Evolutionary conservation across 1,140 invertebrate genomes (phyloP).

Genomic region (Polypedilum vanderplanki): DNA sequence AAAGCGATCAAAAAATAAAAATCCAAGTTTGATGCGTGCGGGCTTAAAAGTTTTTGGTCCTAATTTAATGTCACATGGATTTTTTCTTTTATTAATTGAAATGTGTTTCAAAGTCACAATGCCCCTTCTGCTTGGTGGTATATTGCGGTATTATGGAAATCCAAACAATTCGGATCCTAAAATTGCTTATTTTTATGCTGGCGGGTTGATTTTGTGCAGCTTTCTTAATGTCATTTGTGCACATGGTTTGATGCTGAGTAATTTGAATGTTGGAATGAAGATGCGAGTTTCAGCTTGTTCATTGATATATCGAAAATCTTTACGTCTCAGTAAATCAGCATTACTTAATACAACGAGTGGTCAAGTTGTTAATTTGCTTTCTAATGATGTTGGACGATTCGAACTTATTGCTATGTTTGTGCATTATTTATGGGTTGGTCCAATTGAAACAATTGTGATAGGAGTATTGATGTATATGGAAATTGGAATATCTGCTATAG

Average conservation of each 20-base stretch:
- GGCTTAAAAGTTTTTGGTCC: slow-evolving; percentile 42
- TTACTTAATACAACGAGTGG: slow-evolving; percentile 71
- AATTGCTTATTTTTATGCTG: slow-evolving; percentile 60
- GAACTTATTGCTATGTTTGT: slow-evolving; percentile 61
- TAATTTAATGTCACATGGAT: slow-evolving; percentile 40
- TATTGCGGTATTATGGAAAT: slow-evolving; percentile 61
- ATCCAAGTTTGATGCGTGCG: slow-evolving; percentile 43
- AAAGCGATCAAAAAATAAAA: slow-evolving; percentile 35
- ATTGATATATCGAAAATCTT: slow-evolving; percentile 73
- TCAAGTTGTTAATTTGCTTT: slow-evolving; percentile 86
- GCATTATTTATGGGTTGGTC: slow-evolving; percentile 75
- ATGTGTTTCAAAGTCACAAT: slow-evolving; percentile 57
- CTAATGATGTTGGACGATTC: slow-evolving; percentile 76
- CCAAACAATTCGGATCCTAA: slow-evolving; percentile 44
- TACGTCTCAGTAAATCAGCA: slow-evolving; percentile 60
- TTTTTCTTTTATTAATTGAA: slow-evolving; percentile 41
- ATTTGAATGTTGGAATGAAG: slow-evolving; percentile 70
- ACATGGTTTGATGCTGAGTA: slow-evolving; percentile 72
- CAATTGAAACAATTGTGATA: slow-evolving; percentile 65
- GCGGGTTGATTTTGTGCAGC: slow-evolving; percentile 59
- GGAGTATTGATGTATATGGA: slow-evolving; percentile 68
- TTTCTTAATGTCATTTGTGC: slow-evolving; percentile 61
- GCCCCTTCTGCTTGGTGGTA: slow-evolving; percentile 61
- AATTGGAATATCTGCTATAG: slow-evolving; percentile 65
- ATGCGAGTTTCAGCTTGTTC: slow-evolving; percentile 69